These are phyloP conservation scores for Caligus rogercresseyi DNA, from an alignment of 1,140 invertebrate genomes.

Conservation along the genomic window DNA sequence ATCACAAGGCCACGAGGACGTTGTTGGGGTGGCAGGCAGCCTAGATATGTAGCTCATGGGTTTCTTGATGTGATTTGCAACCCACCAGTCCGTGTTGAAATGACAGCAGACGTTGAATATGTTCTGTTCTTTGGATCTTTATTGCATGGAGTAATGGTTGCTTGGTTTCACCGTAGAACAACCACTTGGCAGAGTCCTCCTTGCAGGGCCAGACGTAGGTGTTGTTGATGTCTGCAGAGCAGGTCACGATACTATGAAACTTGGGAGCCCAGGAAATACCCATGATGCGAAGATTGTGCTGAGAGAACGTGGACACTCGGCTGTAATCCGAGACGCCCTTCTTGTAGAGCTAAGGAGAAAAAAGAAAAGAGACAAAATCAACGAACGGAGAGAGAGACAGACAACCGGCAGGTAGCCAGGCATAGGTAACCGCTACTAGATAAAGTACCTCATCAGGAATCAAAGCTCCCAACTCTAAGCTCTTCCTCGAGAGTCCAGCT, in stretches of 20 bases:
- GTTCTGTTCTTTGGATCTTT: conserved; percentile 97
- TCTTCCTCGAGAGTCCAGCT: too few species aligned
- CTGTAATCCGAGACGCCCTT: conserved; percentile 53
- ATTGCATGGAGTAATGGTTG: conserved; percentile 96
- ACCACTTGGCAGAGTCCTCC: conserved; percentile 76
- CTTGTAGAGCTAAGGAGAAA: conserved; percentile 20
- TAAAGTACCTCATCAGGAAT: too few species aligned
- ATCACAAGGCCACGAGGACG: conserved; percentile 72
- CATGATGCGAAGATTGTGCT: conserved; percentile 92
- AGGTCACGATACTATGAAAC: conserved; percentile 96
- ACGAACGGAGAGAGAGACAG: too few species aligned
- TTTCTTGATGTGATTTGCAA: conserved; percentile 98
- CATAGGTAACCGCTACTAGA: too few species aligned
- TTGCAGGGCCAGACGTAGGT: conserved; percentile 88
- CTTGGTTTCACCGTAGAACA: conserved; percentile 81
- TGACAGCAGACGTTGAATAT: conserved; percentile 92
- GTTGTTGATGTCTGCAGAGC: conserved; percentile 91
- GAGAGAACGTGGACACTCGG: conserved; percentile 58
- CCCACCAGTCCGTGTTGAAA: conserved; percentile 97
- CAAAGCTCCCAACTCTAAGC: too few species aligned
- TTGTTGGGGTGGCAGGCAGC: conserved; percentile 98
- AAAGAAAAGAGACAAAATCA: neutral
- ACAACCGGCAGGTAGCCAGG: too few species aligned
- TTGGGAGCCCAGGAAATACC: conserved; percentile 97
- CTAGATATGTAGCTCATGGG: conserved; percentile 92